A percentile compares a stretch with the other conserved stretches of the same genome.
These are phyloP conservation scores for Scolopax mira DNA, from an alignment of 2,113 vertebrate genomes.

Conservation along the genomic window DNA sequence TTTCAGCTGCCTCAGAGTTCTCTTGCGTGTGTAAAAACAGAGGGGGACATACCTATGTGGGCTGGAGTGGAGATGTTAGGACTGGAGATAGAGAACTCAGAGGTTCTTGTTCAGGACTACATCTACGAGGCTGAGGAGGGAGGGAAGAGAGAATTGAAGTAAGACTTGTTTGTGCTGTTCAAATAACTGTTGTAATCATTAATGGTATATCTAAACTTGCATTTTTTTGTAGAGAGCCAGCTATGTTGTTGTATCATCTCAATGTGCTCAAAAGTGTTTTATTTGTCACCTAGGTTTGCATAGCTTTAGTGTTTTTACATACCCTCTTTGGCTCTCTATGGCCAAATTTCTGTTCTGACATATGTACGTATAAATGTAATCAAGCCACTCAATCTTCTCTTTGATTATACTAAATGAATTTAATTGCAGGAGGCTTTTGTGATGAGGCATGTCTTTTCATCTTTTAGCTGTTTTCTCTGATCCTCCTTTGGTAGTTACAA, in stretches of 20 bases:
- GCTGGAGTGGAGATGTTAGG: background rate
- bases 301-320: background rate
- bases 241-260: background rate
- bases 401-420: background rate
- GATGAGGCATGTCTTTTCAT: background rate
- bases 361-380: background rate
- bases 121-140: background rate
- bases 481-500: background rate
- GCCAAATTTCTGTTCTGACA: background rate
- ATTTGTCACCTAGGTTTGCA: background rate
- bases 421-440: background rate
- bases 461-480: background rate
- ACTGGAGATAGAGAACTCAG: fast-evolving
- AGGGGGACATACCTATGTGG: background rate
- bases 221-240: background rate
- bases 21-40: background rate
- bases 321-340: no score
- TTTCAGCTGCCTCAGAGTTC: background rate
- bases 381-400: background rate
- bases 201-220: background rate
- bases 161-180: background rate
- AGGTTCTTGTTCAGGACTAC: background rate
- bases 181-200: background rate
- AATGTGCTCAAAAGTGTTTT: background rate
- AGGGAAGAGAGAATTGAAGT: background rate